Evolutionary conservation across 2,888 invertebrate genomes (phyloP).

Genomic region (Punctoribates punctum): DNA sequence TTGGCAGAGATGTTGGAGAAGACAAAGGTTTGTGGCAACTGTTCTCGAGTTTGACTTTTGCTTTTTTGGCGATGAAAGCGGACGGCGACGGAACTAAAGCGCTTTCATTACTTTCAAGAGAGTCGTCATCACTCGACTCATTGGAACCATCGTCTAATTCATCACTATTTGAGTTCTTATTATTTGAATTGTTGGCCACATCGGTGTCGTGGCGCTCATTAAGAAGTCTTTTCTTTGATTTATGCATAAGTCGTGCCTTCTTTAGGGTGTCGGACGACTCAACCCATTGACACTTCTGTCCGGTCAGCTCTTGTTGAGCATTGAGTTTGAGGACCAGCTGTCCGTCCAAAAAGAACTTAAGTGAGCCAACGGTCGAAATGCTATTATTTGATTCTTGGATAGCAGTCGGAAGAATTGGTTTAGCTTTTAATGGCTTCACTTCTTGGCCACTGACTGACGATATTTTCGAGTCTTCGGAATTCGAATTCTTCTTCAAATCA

Average conservation of each 20-base stretch:
- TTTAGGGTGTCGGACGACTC: constrained; percentile 47
- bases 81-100: constrained; percentile 21
- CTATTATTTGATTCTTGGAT: constrained; percentile 25
- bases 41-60: constrained; percentile 44
- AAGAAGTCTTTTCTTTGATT: not conserved
- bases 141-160: constrained; percentile 34
- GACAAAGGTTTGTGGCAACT: constrained; percentile 9
- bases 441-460: constrained; percentile 33
- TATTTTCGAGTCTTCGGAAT: not conserved
- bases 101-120: constrained; percentile 41
- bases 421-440: constrained; percentile 43
- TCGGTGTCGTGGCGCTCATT: not conserved
- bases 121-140: constrained; percentile 42
- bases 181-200: not conserved
- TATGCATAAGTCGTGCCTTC: not conserved
- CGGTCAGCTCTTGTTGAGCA: constrained; percentile 48
- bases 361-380: constrained; percentile 42
- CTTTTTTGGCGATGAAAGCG: constrained; percentile 38
- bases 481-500: not conserved
- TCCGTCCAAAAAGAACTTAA: constrained; percentile 47
- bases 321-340: constrained; percentile 49
- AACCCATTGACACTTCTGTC: constrained; percentile 49
- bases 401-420: constrained; percentile 40
- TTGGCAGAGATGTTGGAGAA: not conserved
- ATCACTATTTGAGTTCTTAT: constrained; percentile 12